phyloP scores from a whole-genome alignment of 2,888 invertebrate genomes.

The Drosophila aldrichi region DNA sequence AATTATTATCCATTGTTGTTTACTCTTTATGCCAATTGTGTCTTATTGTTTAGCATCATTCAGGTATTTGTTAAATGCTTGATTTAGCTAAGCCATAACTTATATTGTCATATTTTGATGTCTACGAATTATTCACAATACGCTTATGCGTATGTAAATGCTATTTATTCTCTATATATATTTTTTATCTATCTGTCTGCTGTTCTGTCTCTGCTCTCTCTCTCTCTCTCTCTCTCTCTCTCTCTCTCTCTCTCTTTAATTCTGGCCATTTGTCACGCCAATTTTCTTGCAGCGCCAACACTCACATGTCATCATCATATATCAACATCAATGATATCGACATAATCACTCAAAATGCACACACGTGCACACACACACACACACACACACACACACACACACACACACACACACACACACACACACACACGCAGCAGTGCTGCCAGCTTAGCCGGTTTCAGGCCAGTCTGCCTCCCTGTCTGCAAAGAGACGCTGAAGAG shows the following conservation, averaged over 20 bases:
- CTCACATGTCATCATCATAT: slow-evolving; percentile 73
- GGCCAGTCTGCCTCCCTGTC: too few relatives aligned
- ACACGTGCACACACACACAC: slow-evolving; percentile 19
- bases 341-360: slow-evolving; percentile 77
- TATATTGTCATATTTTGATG: slow-evolving; percentile 24
- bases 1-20: background rate
- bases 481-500: too few relatives aligned
- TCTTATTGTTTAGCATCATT: background rate
- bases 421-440: slow-evolving; percentile 6
- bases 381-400: slow-evolving; percentile 10
- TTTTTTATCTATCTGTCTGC: background rate
- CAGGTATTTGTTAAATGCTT: slow-evolving; percentile 7
- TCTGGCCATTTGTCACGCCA: slow-evolving; percentile 58
- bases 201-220: too few relatives aligned
- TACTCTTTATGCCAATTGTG: background rate
- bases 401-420: slow-evolving; percentile 10
- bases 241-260: slow-evolving; percentile 29
- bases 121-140: slow-evolving; percentile 15
- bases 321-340: slow-evolving; percentile 81
- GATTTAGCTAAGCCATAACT: slow-evolving; percentile 14
- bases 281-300: slow-evolving; percentile 44
- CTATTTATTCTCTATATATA: background rate
- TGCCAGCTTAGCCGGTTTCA: too few relatives aligned
- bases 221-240: background rate
- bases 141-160: slow-evolving; percentile 34